Evolutionary conservation across 2,113 vertebrate genomes (phyloP), one percentile per base, ranked within the genome.

Genomic region (Sphaerodactylus townsendi): DNA sequence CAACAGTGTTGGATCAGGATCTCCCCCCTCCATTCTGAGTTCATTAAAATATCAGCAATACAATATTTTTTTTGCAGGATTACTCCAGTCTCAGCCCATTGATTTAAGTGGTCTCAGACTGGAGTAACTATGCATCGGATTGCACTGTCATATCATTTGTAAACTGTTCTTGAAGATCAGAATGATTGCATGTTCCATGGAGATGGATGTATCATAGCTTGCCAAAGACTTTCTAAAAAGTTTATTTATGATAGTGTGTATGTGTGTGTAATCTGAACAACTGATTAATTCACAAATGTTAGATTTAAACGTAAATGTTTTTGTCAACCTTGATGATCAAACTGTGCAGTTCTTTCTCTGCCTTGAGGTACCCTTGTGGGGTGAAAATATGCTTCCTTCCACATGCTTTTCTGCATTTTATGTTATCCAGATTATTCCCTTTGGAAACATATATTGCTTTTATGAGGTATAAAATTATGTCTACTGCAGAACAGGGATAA

Each of bases 381-480:
- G 95, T 95, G 95, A 95, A 96, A 96, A 96, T 96, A 94, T 95
- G 95, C 92, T 95, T 95, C 95, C 92, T 87, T 91, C 95, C 95
- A 94, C 94, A 91, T 91, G 96, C 91, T 93, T 93, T 93, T 96
- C 93, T 91, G 95, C 95, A 93, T 96, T 96, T 96, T 96, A 96
- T 95, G 94, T 93, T 96, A 96, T 90, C 93, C 95, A 95, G 92
- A 97, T 96, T 96, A 96, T 96, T 96, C 96, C 96, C 96, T 94
- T 96, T 96, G 96, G 96, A 97, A 96, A 91, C 96, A 97, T 97
- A 97, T 96, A 97, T 96, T 97, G 96, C 94, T 95, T 97, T 97
- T 96, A 97, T 96, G 96, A 96, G 96, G 93, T 97, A 97, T 97
- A 97, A 97, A 97, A 97, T 97, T 96, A 97, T 95, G 94, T 96